Percentiles rank a stretch among this genome's conserved stretches.
These are phyloP conservation scores for Drosophila acutilabella DNA, from an alignment of 2,888 invertebrate species.

Conservation along the genomic window DNA sequence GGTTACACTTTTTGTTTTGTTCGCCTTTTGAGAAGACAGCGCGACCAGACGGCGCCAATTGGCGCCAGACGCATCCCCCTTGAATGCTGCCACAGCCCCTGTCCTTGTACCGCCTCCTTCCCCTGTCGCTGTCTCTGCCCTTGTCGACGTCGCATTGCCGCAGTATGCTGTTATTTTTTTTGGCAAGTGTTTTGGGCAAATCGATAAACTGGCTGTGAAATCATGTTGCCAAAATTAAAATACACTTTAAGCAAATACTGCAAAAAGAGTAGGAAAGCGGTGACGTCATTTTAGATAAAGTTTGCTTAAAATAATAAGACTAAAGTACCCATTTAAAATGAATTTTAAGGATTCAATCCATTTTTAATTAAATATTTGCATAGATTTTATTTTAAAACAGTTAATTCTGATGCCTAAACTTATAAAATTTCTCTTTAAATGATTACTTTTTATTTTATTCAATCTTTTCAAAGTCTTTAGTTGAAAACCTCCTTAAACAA, in stretches of 20 bases:
- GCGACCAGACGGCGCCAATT: conserved; percentile 73
- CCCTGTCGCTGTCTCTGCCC: conserved; percentile 7
- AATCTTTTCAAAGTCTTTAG: not conserved
- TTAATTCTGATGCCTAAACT: too few relatives aligned
- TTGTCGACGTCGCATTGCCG: conserved; percentile 3
- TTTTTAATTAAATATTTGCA: not conserved
- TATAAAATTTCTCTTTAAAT: not conserved
- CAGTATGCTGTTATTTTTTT: conserved; percentile 20
- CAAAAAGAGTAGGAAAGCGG: not conserved
- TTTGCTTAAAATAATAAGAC: too few relatives aligned
- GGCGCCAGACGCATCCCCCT: conserved; percentile 42
- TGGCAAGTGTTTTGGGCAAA: conserved; percentile 63
- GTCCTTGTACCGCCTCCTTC: not conserved
- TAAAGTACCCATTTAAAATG: not conserved
- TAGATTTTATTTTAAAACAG: too few relatives aligned
- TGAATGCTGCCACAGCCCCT: not conserved
- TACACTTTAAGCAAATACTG: conserved; percentile 48
- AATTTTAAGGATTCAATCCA: not conserved
- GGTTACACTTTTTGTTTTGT: conserved; percentile 70
- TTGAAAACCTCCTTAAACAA: not conserved
- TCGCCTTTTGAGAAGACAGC: conserved; percentile 22
- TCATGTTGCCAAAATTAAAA: conserved; percentile 50
- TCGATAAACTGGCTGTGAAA: conserved; percentile 62
- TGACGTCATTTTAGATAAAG: too few relatives aligned
- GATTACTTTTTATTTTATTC: not conserved